These are phyloP conservation scores for Ceyx cyanopectus DNA, from an alignment of 2,113 vertebrate genomes.

Conservation along the genomic window DNA sequence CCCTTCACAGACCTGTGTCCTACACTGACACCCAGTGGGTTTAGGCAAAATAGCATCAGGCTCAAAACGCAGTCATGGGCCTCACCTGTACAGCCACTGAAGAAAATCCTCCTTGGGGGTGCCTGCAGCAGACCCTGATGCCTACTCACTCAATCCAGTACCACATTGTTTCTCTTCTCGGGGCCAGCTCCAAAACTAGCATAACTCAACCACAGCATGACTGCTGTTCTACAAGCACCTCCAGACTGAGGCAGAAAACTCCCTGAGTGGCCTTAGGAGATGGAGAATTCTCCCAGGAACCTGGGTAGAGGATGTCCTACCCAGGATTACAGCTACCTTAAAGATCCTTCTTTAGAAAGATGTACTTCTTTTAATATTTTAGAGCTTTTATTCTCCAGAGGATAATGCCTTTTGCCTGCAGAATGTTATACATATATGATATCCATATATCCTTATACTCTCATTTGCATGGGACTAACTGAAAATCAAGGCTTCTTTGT, in stretches of 20 bases:
- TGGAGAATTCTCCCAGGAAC: not conserved
- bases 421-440: not conserved
- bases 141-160: accelerated
- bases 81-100: accelerated
- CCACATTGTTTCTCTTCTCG: not conserved
- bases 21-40: not conserved
- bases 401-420: not conserved
- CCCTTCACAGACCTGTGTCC: accelerated
- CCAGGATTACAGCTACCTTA: not conserved
- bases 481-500: not conserved
- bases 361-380: not conserved
- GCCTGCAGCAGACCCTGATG: accelerated
- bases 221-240: accelerated
- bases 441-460: not conserved
- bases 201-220: not conserved
- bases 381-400: not conserved
- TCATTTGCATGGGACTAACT: not conserved
- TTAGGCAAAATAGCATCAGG: not conserved
- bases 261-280: not conserved
- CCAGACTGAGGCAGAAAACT: not conserved
- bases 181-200: not conserved
- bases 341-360: not conserved
- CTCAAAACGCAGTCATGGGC: accelerated
- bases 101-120: accelerated
- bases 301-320: too few species aligned